phyloP scores from a whole-genome alignment of 1,140 invertebrate genomes.

The Lepidurus apus region DNA sequence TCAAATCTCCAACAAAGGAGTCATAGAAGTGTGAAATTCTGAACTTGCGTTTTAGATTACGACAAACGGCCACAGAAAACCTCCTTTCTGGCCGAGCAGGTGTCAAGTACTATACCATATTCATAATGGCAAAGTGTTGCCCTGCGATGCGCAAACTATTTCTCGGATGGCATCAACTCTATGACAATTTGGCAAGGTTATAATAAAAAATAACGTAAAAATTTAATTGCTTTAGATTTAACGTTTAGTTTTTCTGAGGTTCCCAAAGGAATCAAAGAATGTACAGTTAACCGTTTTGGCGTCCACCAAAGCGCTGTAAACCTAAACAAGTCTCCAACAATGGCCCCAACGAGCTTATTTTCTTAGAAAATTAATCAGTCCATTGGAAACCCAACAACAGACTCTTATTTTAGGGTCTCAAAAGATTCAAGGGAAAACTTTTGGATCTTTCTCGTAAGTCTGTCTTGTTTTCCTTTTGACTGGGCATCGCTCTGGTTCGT shows the following conservation, averaged over 20 bases:
- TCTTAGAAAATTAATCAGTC: slow-evolving; percentile 22
- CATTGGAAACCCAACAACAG: background rate
- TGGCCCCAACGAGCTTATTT: slow-evolving; percentile 11
- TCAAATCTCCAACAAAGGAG: background rate
- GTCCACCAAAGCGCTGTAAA: background rate
- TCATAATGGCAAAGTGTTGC: background rate
- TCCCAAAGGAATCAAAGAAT: background rate
- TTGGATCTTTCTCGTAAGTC: slow-evolving; percentile 3
- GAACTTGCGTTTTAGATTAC: background rate
- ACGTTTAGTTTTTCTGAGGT: background rate
- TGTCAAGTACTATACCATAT: background rate
- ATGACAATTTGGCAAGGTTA: background rate
- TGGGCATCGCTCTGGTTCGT: slow-evolving; percentile 1
- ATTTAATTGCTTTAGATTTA: background rate
- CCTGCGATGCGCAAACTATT: background rate
- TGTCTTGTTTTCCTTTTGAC: background rate
- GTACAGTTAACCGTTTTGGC: background rate
- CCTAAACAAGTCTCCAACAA: background rate
- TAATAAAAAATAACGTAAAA: background rate
- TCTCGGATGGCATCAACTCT: background rate
- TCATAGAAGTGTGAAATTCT: background rate
- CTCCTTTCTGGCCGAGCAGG: background rate
- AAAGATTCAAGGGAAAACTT: background rate
- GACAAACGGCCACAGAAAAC: slow-evolving; percentile 1
- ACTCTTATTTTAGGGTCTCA: background rate